Base-by-base conservation (phyloP, 2,797 vertebrate genomes). In the Pangasius mekongensis region DNA sequence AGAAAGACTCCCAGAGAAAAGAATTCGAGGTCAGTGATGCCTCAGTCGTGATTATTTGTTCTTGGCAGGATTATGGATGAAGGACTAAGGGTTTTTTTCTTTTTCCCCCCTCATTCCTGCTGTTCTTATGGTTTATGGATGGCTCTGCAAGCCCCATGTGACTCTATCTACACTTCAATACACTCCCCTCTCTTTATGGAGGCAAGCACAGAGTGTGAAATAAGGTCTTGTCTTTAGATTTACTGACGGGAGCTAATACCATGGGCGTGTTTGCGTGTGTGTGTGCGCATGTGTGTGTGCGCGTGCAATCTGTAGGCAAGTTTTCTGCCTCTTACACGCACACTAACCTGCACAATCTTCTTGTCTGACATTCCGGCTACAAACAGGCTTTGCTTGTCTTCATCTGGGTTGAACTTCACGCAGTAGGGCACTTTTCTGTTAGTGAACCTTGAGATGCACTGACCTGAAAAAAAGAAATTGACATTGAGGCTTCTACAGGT, bases 341-440 rank as follows among this genome's bases (percentile, higher is more conserved):
- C 83, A 82, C 92, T 92, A 95, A 99, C 98, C 95, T 99, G 98
- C 33, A 99, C 98, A 69, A 99, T 99, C 95, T 99, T 99, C 92
- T 99, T 99, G 95, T 99, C 98, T 0, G 98, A 99, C 98, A 99
- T 99, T 54, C 98, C 98, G 39, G 98, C 98, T 89, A 99, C 98
- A 91, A 99, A 98, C 54, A 99, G 97, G 93, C 94, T 98, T 92
- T 99, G 98, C 88, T 99, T 99, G 91, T 99, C 98, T 94, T 99
- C 98, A 5, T 99, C 98, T 10, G 98, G 98, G 94, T 99, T 99
- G 94, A 99, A 99, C 93, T 99, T 99, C 88, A 99, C 98, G 91
- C 98, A 99, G 86, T 99, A 99, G 1, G 98, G 98, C 73, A 99
- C 98, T 94, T 99, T 99, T 90, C 97, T 95, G 93, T 99, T 99